Base-by-base conservation (phyloP, 2,888 invertebrate genomes). In the Onchidella celtica region DNA sequence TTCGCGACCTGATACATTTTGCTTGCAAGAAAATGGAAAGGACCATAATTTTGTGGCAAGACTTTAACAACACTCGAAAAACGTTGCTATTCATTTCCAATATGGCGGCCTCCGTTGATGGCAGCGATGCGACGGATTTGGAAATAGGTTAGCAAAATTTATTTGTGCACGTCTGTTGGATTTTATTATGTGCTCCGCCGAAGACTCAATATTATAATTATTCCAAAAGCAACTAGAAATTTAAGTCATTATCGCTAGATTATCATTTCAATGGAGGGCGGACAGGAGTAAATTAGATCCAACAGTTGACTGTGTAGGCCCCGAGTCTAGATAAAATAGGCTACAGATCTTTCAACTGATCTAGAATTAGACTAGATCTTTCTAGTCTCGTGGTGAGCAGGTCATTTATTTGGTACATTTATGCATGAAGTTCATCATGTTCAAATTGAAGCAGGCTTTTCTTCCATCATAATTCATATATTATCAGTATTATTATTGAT, bases 21-120 rank as follows among this genome's bases (percentile, higher is more conserved):
- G n/a, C n/a, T n/a, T n/a, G n/a, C n/a, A n/a, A n/a, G n/a, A n/a
- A n/a, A n/a, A n/a, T n/a, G n/a, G n/a, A n/a, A n/a, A n/a, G 47
- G 47, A 47, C 47, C 47, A 47, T 47, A 47, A 47, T 47, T 47
- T 47, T 47, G 17, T 47, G 47, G 47, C 47, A 17, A 11, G n/a
- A n/a, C n/a, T n/a, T n/a, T n/a, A n/a, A n/a, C 17, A 47, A 47
- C 47, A 11, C 9, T 11, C 17, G 47, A 47, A 17, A 47, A 47
- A 47, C 17, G 17, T 47, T 47, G 17, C 47, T 11, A 47, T 17
- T 27, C 65, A 63, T 63, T 75, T 32, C 36, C 36, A 81, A 81
- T 11, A 81, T 81, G 81, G 81, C 81, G 75, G 63, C 81, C 69
- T 66, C 65, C 47, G 73, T 65, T 72, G 32, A 34, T 34, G 24